Base-by-base conservation (phyloP, 1,140 invertebrate genomes). In the Pseudomyrmex dendroicus region DNA sequence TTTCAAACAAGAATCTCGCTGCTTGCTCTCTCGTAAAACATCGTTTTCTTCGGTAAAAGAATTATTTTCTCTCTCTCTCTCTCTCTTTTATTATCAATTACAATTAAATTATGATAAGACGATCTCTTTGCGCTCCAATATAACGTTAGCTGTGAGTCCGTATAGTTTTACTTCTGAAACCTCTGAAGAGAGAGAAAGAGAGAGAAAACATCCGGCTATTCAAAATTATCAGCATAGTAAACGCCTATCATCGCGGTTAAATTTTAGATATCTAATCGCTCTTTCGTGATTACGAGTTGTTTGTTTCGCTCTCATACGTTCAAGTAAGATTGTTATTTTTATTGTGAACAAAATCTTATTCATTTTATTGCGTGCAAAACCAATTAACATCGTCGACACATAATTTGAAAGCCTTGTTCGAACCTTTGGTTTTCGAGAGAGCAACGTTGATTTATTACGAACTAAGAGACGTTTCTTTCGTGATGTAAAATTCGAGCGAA, bases 161-260 rank as follows among this genome's bases (percentile, higher is more conserved):
- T 52, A 13, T 13, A 52, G 12, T 52, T 13, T 52, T 12, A 35
- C 50, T 52, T n/a, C n/a, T 35, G 35, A 35, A 35, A 35, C 35
- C 5, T 7, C 35, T 35, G 7, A 7, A 35, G 1, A 13, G 10
- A 52, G 12, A 13, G 48, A 50, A 1, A 50, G 48, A 74, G 57
- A 73, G 56, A 46, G 63, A 44, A 48, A 44, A 50, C 20, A 62
- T 63, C 73, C 73, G 73, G 44, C 25, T 57, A 74, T 74, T 63
- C 63, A 17, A 54, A n/a, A 74, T 74, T 74, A 74, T 74, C 59
- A 63, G 17, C 20, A 74, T 50, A 73, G 57, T 73, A 74, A 74
- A 74, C 15, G 50, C 0, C 48, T 25, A 50, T 70, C 44, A 8
- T 17, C 9, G n/a, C 25, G 9, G 20, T 74, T 63, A 48, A 74